Base-by-base conservation (phyloP, 2,113 vertebrate genomes). In the Manacus vitellinus region DNA sequence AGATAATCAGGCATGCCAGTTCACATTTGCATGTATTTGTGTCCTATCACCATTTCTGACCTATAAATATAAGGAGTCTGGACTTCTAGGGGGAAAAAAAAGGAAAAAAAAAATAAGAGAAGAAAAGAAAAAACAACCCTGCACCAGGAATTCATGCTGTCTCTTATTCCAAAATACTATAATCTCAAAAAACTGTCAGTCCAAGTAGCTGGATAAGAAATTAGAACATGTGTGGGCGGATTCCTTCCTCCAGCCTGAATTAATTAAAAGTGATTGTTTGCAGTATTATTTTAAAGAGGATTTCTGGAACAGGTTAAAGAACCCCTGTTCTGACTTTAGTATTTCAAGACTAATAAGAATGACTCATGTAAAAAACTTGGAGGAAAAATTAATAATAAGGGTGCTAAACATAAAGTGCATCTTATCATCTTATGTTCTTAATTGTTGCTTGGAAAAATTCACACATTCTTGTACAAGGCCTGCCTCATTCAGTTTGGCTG, bases 211-310 rank as follows among this genome's bases (percentile, higher is more conserved):
- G 96, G 92, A 78, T 93, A 94, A 96, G 93, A 94, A 95, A 83
- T 94, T 47, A 88, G 95, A 95, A 94, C 95, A 97, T 93, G 90
- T 92, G 96, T 96, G 96, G 95, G 95, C 54, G 94, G 83, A 95
- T 86, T 96, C 63, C 88, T 97, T 96, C 95, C 95, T 96, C 76
- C 94, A 97, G 92, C 52, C 85, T 94, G 94, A 96, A 96, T 94
- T 93, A 96, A 97, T 96, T 94, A 94, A 90, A 86, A 95, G 59
- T 80, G 12, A 88, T 90, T 93, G 85, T 92, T 94, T 83, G 76
- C 76, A 71, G 55, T 87, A 80, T 94, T 92, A 95, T 92, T 94
- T 95, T 84, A 75, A 92, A 92, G 83, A 1, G 0, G 61, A 92
- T 85, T 94, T 93, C 90, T 94, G 72, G 79, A 96, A 63, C 51